Base-by-base conservation (phyloP, 1,140 invertebrate genomes). In the Drepana arcuata region DNA sequence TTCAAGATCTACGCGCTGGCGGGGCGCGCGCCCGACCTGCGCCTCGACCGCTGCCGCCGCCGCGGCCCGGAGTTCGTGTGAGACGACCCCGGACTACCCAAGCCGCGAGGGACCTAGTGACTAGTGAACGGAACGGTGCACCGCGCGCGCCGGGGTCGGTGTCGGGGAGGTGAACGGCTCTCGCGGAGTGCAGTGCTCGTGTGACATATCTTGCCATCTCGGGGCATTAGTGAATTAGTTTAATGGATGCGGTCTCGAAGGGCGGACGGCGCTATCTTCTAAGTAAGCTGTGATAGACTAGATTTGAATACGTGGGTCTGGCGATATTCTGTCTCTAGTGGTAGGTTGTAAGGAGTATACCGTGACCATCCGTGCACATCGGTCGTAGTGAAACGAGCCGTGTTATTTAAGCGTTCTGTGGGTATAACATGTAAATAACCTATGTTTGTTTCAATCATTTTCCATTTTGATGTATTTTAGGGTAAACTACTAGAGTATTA, bases 381-480 rank as follows among this genome's bases (percentile, higher is more conserved):
- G 48, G 23, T 47, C 48, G 50, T 67, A 54, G 59, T 59, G 55
- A 54, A 55, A 59, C 52, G 45, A 49, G 47, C 40, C 16, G 14
- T 37, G 45, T 34, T 45, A 57, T 37, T 50, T 69, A 71, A 75
- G 71, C 45, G 58, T 66, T 65, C 54, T 58, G 60, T 75, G 66
- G 60, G 52, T 62, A 58, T 54, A 53, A 51, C 52, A 35, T 74
- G 73, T 80, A 78, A 74, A 80, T 75, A 75, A 30, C 40, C 61
- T 44, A 47, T 45, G 52, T 68, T 72, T 40, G 58, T 75, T 77
- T 78, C 65, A 48, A 69, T 69, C 48, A 41, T 62, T 71, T 70
- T 68, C 69, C 72, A 70, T 79, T 81, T 79, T 70, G 70, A 72
- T 79, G 68, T 79, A 73, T 61, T 68, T 73, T 79, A 75, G 71